Percentiles rank a stretch among this genome's conserved stretches.
Conservation (phyloP, 2,113 vertebrate species). For the Diadophis punctatus region DNA sequence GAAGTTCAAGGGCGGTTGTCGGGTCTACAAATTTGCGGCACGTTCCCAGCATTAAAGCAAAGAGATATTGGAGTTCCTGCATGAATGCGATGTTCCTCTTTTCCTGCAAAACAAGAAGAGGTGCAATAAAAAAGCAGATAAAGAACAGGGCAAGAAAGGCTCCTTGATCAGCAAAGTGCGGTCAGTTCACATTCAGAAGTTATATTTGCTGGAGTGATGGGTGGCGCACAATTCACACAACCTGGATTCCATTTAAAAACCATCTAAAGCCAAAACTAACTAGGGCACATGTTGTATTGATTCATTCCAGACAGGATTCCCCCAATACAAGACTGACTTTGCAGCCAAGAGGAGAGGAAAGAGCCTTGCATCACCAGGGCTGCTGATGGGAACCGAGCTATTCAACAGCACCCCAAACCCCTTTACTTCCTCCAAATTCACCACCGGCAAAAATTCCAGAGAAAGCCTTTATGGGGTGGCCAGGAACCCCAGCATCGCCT, state of each 20-base stretch:
- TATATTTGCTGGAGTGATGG: not conserved
- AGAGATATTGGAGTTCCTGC: conserved; percentile 93
- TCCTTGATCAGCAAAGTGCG: too few relatives aligned
- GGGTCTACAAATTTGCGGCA: conserved; percentile 90
- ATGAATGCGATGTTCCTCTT: conserved; percentile 94
- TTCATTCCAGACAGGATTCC: not conserved
- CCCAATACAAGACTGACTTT: too few relatives aligned
- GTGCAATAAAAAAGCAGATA: not conserved
- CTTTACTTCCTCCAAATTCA: not conserved
- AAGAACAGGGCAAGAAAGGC: not conserved
- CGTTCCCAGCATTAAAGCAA: conserved; percentile 92
- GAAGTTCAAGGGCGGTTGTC: conserved; percentile 84
- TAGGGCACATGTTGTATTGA: not conserved
- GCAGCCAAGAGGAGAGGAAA: not conserved
- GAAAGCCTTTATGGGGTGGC: not conserved
- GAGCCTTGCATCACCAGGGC: not conserved
- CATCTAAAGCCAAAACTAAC: not conserved
- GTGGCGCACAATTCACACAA: not conserved
- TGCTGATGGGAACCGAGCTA: not conserved
- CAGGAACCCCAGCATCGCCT: not conserved
- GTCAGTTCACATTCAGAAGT: not conserved
- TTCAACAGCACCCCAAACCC: not conserved
- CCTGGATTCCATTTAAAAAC: not conserved
- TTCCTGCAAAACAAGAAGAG: conserved; percentile 68
- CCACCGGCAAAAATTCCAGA: not conserved